Conservation (phyloP, 2,888 invertebrate genomes). For the Allygus modestus region DNA sequence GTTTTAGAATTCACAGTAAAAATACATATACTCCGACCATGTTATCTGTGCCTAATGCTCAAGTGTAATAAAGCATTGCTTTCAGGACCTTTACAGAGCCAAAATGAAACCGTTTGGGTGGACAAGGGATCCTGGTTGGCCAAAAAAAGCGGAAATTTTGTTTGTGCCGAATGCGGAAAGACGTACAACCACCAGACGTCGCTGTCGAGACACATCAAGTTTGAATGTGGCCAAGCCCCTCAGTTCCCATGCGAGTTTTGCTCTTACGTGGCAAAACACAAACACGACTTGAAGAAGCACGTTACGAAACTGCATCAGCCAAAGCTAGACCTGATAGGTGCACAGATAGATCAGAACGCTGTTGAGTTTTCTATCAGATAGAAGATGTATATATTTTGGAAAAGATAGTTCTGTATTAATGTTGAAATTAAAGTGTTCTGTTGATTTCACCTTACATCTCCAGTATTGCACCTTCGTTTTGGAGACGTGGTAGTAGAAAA, state of each 20-base stretch:
- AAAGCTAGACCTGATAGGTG: neutral
- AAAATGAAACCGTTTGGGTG: neutral
- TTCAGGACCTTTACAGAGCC: slow-evolving; percentile 12
- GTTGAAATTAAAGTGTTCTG: too few species aligned
- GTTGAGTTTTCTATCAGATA: neutral
- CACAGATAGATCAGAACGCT: neutral
- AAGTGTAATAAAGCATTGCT: slow-evolving; percentile 7
- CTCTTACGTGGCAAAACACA: slow-evolving; percentile 64
- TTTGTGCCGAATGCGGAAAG: slow-evolving; percentile 59
- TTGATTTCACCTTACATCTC: too few species aligned
- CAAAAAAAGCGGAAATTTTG: slow-evolving; percentile 45
- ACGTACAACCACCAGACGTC: slow-evolving; percentile 59
- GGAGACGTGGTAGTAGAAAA: too few species aligned
- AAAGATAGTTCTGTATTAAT: too few species aligned
- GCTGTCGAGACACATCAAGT: slow-evolving; percentile 72
- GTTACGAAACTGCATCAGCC: slow-evolving; percentile 15
- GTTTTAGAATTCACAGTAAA: too few species aligned
- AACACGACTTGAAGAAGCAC: slow-evolving; percentile 65
- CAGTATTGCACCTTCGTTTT: too few species aligned
- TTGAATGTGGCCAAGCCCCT: slow-evolving; percentile 69
- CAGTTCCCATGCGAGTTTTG: slow-evolving; percentile 73
- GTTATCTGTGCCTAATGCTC: neutral
- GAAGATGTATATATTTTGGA: neutral
- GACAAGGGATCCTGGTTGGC: neutral
- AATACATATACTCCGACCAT: too few species aligned